Evolutionary conservation across 2,797 vertebrate genomes (phyloP).

Genomic region (Ispidina lecontei): DNA sequence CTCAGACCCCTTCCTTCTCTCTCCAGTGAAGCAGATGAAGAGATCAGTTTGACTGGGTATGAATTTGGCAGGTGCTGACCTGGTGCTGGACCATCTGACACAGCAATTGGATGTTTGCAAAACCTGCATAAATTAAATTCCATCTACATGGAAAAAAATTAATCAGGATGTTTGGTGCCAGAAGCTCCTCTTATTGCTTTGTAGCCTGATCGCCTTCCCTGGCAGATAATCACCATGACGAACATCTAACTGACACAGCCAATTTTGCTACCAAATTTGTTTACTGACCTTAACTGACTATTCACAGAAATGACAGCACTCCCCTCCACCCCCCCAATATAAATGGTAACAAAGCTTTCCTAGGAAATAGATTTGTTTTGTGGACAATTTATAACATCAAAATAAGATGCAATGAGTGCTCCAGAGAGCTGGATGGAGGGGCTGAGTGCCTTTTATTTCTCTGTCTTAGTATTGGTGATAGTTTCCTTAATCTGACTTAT

Average conservation of each 20-base stretch:
- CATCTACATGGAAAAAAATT: background rate
- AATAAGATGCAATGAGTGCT: background rate
- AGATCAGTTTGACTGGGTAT: background rate
- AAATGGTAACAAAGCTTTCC: background rate
- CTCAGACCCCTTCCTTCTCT: background rate
- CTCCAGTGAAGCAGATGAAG: background rate
- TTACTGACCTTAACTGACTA: conserved; percentile 1
- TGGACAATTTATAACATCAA: background rate
- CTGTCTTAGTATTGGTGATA: background rate
- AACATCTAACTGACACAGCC: conserved; percentile 53
- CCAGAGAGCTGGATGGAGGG: background rate
- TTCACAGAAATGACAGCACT: background rate
- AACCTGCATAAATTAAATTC: conserved; percentile 47
- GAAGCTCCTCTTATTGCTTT: conserved; percentile 58
- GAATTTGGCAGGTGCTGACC: background rate
- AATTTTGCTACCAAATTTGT: conserved; percentile 57
- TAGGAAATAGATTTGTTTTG: background rate
- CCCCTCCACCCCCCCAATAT: background rate
- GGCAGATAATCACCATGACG: conserved; percentile 78
- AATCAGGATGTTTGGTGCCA: conserved; percentile 46
- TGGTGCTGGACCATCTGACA: background rate
- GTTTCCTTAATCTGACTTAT: background rate
- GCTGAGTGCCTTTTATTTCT: background rate
- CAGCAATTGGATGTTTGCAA: background rate
- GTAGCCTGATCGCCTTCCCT: conserved; percentile 56